Evolutionary conservation across 1,140 invertebrate genomes (phyloP), one percentile per base, ranked within the genome.

Genomic region (Colletes latitarsis): DNA sequence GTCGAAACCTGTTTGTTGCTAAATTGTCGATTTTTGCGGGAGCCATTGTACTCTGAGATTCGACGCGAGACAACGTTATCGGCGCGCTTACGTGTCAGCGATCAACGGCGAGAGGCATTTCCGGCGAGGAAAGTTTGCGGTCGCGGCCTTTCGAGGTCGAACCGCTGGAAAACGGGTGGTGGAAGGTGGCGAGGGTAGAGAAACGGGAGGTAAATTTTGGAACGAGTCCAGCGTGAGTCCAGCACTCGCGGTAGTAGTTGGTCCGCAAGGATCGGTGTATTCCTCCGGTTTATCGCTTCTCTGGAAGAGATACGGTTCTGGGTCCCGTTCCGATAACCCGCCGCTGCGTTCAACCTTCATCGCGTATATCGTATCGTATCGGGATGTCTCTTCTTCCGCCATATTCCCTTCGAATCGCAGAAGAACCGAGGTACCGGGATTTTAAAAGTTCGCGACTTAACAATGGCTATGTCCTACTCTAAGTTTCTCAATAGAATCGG

Each of bases 231-330:
- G 82, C 63, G 21, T 64, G 39, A 70, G 39, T 62, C 46, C 63
- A 68, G 77, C 77, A 63, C 5, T 74, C 69, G 82, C 73, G 74
- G 82, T 9, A 10, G n/a, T 1, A 49, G 17, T 67, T 21, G 43
- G 41, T 19, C 2, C 63, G 41, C n/a, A 19, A 3, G 43, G 8
- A 49, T 66, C 63, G 43, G n/a, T n/a, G 43, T 52, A 10, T 49
- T 67, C 43, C 64, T 84, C 77, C 78, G 75, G 79, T 91, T 89
- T 90, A 90, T 90, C 89, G 85, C 88, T 86, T 90, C 88, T 67
- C 83, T 89, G 74, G 78, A 70, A 72, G 68, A 90, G 88, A 90
- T 90, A 89, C 84, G 88, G 83, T 91, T 84, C 88, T 86, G 64
- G 64, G 9, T 21, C 84, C 84, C 73, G 57, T 58, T 69, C 72